Evolutionary conservation across 2,113 vertebrate species (phyloP).

Genomic region (Tretioscincus oriximinensis): DNA sequence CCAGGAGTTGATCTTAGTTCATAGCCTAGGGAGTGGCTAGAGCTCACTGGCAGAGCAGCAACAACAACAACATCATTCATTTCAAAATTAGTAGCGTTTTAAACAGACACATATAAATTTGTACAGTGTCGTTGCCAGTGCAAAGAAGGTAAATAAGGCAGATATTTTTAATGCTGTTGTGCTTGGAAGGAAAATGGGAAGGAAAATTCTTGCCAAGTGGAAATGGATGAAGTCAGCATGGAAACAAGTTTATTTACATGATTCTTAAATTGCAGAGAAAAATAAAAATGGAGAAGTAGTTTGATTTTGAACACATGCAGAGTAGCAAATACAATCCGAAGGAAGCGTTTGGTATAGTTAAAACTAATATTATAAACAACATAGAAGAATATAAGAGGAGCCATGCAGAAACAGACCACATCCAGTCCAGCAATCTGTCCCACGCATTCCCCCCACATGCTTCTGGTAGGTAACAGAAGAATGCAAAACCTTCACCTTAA

Average conservation of each 20-base stretch:
- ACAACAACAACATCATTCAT: background rate
- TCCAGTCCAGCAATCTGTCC: too few species aligned
- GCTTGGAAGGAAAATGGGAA: slow-evolving; percentile 35
- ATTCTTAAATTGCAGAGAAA: slow-evolving; percentile 19
- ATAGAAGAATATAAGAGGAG: background rate
- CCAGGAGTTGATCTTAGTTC: too few species aligned
- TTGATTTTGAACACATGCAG: background rate
- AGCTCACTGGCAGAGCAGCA: too few species aligned
- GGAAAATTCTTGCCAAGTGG: slow-evolving; percentile 30
- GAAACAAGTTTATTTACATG: slow-evolving; percentile 31
- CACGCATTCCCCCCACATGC: too few species aligned
- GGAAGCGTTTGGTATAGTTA: background rate
- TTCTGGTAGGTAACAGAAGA: too few species aligned
- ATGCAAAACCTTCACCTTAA: too few species aligned
- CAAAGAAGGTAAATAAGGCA: slow-evolving; percentile 11
- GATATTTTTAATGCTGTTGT: background rate
- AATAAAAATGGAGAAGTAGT: slow-evolving; percentile 28
- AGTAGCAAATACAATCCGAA: background rate
- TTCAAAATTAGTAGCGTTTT: background rate
- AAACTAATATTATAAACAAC: background rate
- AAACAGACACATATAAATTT: background rate
- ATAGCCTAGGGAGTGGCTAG: too few species aligned
- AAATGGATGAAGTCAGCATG: slow-evolving; percentile 29
- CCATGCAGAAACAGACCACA: too few species aligned
- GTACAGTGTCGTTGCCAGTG: background rate